Evolutionary conservation across 2,888 invertebrate genomes (phyloP), one percentile per base, ranked within the genome.

Genomic region (Oscheius onirici): DNA sequence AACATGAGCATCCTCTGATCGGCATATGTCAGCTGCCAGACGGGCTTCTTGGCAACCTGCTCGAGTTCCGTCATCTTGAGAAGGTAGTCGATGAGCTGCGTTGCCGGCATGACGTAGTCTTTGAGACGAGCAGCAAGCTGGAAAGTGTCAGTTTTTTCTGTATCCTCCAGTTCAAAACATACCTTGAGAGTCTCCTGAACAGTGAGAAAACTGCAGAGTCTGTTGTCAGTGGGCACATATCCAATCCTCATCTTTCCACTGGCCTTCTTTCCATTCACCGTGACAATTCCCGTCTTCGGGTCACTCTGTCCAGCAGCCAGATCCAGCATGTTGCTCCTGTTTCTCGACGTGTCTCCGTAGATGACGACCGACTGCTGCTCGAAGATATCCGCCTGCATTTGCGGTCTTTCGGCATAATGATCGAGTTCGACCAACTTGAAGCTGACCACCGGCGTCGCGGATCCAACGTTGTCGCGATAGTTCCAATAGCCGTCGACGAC

Each of bases 1-100:
- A 66, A 66, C 24, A 28, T 34, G 28, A 66, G 52, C 66, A 66
- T 52, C 41, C 66, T 24, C 11, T 51, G 51, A 34, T 66, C 66
- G 17, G 66, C 28, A 2, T 34, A 15, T 6, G 34, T 24, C n/a
- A 24, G 46, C 11, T 46, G 28, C 17, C 17, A 13, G 10, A 63
- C 63, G n/a, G 13, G 34, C 13, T 22, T 17, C 17, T 66, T 51
- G 8, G 66, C 66, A 52, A 66, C 24, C 13, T 34, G 11, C 20
- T 34, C 54, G 2, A 66, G 22, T 20, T 54, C 66, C 13, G 52
- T 66, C n/a, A 66, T 2, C n/a, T 40, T 13, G 11, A 66, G 51
- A n/a, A 66, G 28, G 43, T 13, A 52, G 15, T 66, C 40, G 40
- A 40, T 26, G 15, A 52, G 11, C 26, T 54, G 15, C 6, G 17